Conservation (phyloP, 2,113 vertebrate genomes). For the Phocoena phocoena region DNA sequence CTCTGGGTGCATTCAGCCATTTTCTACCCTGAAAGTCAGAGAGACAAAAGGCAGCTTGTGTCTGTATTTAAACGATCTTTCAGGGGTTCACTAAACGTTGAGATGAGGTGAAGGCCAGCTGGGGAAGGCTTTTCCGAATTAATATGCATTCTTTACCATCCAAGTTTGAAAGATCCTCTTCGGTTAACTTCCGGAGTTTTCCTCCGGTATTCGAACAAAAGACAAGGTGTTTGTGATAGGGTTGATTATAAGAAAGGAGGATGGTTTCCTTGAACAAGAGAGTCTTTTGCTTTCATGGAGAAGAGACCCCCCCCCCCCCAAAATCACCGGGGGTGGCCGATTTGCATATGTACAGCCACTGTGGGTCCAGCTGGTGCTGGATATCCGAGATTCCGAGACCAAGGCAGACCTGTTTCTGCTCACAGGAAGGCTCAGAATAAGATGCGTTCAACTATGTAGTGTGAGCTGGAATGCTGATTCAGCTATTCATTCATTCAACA, state of each 20-base stretch:
- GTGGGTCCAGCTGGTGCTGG: neutral
- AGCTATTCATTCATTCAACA: neutral
- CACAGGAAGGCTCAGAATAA: no score
- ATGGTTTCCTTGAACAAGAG: neutral
- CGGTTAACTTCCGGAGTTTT: neutral
- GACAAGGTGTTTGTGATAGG: neutral
- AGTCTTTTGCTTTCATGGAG: neutral
- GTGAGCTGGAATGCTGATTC: neutral
- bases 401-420: neutral
- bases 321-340: neutral
- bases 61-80: neutral
- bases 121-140: neutral
- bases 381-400: rapidly evolving
- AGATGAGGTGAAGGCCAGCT: neutral
- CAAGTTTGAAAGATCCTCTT: neutral
- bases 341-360: neutral
- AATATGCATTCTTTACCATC: neutral
- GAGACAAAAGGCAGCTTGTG: neutral
- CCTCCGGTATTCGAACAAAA: neutral
- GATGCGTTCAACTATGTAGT: rapidly evolving
- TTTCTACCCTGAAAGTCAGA: neutral
- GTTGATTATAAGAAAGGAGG: neutral
- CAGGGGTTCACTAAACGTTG: neutral
- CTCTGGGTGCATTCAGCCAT: neutral
- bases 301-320: neutral